Percentiles rank a stretch among this genome's conserved stretches.
Evolutionary conservation across 2,113 vertebrate species (phyloP).

Genomic region (Nothocercus julius): DNA sequence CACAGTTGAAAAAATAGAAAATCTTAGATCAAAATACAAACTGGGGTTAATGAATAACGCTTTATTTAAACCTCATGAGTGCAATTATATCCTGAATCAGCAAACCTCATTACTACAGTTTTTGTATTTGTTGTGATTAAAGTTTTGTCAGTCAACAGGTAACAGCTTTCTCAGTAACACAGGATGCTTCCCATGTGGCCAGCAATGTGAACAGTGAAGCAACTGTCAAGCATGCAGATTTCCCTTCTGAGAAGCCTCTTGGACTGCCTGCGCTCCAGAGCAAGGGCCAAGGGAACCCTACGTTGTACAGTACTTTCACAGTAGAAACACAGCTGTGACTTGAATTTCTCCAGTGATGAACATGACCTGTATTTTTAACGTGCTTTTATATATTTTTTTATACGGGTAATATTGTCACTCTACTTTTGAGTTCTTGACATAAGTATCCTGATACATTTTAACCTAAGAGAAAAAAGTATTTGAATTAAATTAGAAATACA

Average conservation of each 20-base stretch:
- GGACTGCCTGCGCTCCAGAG: neutral
- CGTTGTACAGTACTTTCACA: neutral
- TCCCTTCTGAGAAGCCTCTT: neutral
- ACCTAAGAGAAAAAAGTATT: neutral
- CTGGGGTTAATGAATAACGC: fast-evolving
- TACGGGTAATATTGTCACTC: neutral
- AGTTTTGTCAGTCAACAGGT: neutral
- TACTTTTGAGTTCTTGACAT: neutral
- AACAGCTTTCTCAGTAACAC: neutral
- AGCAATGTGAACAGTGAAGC: neutral
- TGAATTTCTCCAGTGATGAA: neutral
- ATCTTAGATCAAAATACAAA: neutral
- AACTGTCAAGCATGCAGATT: neutral
- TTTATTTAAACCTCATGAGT: neutral
- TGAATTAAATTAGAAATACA: neutral
- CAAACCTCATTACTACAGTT: neutral
- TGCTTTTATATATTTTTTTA: neutral
- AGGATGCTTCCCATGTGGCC: neutral
- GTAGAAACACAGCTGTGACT: neutral
- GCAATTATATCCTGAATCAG: neutral
- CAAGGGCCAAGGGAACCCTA: neutral
- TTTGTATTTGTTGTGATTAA: neutral
- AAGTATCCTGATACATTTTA: neutral
- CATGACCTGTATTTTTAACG: neutral
- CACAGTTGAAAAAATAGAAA: neutral